Evolutionary conservation across 2,888 invertebrate genomes (phyloP).

Genomic region (Norana najaformis): DNA sequence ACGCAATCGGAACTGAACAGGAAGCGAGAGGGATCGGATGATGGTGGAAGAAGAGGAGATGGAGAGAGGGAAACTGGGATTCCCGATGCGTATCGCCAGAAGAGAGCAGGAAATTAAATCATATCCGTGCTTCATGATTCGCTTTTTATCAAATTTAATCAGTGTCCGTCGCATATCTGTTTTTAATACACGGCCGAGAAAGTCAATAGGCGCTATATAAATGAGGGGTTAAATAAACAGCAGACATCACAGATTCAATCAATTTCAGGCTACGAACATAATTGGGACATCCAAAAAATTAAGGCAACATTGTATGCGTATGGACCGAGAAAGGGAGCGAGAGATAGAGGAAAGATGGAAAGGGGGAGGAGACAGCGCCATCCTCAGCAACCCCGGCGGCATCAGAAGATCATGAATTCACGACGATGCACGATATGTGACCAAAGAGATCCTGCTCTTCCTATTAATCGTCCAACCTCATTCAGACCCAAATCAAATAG

Average conservation of each 20-base stretch:
- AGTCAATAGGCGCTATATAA: background rate
- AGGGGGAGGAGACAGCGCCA: background rate
- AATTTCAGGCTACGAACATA: background rate
- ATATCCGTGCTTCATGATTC: background rate
- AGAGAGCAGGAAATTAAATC: background rate
- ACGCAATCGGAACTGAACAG: background rate
- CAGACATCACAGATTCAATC: background rate
- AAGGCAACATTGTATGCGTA: background rate
- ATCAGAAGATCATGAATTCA: background rate
- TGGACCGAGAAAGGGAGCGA: background rate
- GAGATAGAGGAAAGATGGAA: background rate
- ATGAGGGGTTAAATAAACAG: background rate
- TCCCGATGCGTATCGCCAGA: no score
- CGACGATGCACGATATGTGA: background rate
- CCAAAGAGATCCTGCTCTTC: background rate
- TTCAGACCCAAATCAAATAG: slow-evolving; percentile 13
- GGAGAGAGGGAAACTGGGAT: background rate
- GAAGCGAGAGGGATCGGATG: no score
- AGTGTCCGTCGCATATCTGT: background rate
- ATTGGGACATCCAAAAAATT: background rate
- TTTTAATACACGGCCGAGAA: background rate
- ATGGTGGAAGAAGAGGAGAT: background rate
- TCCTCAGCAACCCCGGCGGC: background rate
- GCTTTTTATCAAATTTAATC: background rate
- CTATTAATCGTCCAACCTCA: slow-evolving; percentile 6